phyloP scores from a whole-genome alignment of 1,140 invertebrate genomes.

The Neotoxoptera formosana region DNA sequence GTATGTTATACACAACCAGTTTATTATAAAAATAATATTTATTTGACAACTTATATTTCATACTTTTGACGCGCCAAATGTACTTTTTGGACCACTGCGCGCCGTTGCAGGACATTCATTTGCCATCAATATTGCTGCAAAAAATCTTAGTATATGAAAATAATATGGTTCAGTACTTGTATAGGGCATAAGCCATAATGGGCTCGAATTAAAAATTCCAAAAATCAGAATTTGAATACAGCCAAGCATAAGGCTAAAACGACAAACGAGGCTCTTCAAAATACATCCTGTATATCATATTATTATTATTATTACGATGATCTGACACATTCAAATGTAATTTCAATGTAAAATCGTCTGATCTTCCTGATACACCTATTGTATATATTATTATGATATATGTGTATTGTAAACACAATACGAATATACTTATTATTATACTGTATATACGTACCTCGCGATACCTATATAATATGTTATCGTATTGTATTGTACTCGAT shows the following conservation, averaged over 20 bases:
- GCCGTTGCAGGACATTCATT: no score
- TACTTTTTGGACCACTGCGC: no score
- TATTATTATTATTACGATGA: background rate
- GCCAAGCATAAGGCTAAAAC: background rate
- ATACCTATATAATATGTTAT: background rate
- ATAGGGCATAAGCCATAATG: no score
- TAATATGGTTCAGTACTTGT: background rate
- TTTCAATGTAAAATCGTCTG: background rate
- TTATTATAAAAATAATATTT: no score
- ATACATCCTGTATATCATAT: background rate
- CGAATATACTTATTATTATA: background rate
- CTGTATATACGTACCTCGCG: rapidly evolving
- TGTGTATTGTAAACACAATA: no score
- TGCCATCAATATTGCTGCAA: no score
- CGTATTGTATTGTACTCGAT: background rate
- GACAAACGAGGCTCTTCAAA: background rate
- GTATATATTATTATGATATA: background rate
- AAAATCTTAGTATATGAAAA: background rate
- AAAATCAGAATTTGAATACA: background rate
- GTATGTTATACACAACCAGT: no score
- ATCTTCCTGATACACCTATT: background rate
- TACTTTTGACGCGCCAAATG: no score
- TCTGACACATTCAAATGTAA: background rate
- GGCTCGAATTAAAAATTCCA: background rate
- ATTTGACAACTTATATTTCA: no score